Evolutionary conservation across 2,888 invertebrate genomes (phyloP).

Genomic region (Melanchra persicariae): DNA sequence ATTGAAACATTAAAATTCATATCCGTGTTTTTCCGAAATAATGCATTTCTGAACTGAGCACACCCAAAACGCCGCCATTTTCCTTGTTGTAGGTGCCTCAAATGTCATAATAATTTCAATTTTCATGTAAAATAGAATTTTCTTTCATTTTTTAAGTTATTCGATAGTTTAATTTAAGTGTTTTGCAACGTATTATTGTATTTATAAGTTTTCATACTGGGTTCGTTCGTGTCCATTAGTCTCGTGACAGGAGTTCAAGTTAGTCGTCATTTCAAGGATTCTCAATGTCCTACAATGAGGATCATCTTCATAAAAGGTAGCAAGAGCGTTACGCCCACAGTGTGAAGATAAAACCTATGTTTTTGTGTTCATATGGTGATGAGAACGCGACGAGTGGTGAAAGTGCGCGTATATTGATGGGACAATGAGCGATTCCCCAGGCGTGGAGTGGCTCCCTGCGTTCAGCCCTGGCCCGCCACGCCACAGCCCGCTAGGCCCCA

Average conservation of each 20-base stretch:
- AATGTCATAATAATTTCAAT: slow-evolving; percentile 91
- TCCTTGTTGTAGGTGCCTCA: slow-evolving; percentile 91
- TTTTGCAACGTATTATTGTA: slow-evolving; percentile 72
- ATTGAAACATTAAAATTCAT: neutral
- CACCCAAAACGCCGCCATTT: slow-evolving; percentile 84
- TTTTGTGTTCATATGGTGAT: slow-evolving; percentile 71
- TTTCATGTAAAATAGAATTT: slow-evolving; percentile 84
- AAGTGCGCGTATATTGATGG: slow-evolving; percentile 76
- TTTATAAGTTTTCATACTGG: slow-evolving; percentile 73
- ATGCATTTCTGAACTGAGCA: slow-evolving; percentile 65
- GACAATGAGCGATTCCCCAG: slow-evolving; percentile 89
- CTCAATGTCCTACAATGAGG: slow-evolving; percentile 87
- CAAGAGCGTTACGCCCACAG: slow-evolving; percentile 82
- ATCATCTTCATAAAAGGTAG: slow-evolving; percentile 86
- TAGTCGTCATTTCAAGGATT: slow-evolving; percentile 87
- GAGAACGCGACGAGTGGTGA: slow-evolving; percentile 73
- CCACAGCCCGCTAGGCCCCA: slow-evolving; percentile 88
- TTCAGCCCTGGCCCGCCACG: slow-evolving; percentile 89
- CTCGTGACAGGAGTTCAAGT: slow-evolving; percentile 77
- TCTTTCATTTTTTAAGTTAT: slow-evolving; percentile 86
- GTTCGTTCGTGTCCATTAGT: slow-evolving; percentile 66
- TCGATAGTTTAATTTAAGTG: slow-evolving; percentile 76
- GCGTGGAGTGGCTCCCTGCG: slow-evolving; percentile 90
- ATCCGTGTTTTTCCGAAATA: neutral
- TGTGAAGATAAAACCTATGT: slow-evolving; percentile 71